Conservation (phyloP, 2,113 vertebrate species). For the Caranx melampygus region DNA sequence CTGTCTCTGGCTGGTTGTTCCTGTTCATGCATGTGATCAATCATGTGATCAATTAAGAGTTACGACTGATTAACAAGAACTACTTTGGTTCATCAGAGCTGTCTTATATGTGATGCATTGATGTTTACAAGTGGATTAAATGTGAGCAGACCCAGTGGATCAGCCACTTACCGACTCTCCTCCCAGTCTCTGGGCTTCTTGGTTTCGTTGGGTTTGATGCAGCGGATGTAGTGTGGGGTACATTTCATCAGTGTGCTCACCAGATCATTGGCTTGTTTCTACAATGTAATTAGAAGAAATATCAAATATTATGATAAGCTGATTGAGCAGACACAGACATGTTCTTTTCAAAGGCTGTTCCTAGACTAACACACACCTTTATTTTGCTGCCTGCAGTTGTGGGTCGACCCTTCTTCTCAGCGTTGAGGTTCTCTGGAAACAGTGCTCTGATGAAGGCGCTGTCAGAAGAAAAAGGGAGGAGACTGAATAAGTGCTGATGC, state of each 20-base stretch:
- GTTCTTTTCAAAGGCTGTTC: constrained; percentile 5
- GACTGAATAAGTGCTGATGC: neutral
- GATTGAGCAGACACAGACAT: constrained; percentile 20
- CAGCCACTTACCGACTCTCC: constrained; percentile 90
- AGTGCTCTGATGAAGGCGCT: constrained; percentile 95
- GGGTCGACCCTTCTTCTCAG: constrained; percentile 97
- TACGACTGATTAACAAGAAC: no score
- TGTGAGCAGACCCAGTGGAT: neutral
- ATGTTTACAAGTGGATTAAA: neutral
- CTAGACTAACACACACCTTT: constrained; percentile 85
- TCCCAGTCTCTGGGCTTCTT: constrained; percentile 98
- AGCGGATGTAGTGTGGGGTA: constrained; percentile 98
- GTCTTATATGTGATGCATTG: neutral
- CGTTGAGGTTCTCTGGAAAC: constrained; percentile 96
- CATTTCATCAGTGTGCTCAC: constrained; percentile 98
- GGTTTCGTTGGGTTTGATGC: constrained; percentile 99
- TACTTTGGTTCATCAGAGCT: neutral
- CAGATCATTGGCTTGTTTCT: constrained; percentile 99
- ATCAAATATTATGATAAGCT: constrained; percentile 4
- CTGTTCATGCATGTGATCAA: neutral
- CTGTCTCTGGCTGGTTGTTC: neutral
- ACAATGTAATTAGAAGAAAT: constrained; percentile 46
- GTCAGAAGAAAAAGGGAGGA: constrained; percentile 38
- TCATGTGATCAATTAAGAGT: neutral
- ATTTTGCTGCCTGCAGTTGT: constrained; percentile 98